Conservation (phyloP, 2,797 vertebrate genomes). For the Mastacembelus armatus region DNA sequence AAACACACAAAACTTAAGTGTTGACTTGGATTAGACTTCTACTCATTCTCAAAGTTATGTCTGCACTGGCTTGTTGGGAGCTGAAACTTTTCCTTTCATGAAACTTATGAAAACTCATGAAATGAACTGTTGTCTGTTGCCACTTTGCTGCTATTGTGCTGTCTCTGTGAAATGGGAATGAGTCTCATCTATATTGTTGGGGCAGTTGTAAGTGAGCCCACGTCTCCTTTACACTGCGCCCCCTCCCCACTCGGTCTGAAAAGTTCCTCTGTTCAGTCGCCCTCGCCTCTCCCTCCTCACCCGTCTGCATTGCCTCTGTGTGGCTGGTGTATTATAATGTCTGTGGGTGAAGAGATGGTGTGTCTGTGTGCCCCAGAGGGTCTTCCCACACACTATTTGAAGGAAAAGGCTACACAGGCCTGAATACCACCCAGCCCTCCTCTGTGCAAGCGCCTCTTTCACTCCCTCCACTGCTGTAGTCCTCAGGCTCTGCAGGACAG, state of each 20-base stretch:
- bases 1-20: no score
- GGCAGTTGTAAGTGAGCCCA: conserved; percentile 43
- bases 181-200: conserved; percentile 52
- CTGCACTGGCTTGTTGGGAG: background rate
- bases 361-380: conserved; percentile 65
- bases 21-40: background rate
- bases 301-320: conserved; percentile 52
- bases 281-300: conserved; percentile 46
- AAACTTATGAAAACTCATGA: background rate
- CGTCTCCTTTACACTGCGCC: conserved; percentile 40
- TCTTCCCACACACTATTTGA: conserved; percentile 77
- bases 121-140: background rate
- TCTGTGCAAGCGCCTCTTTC: conserved; percentile 72
- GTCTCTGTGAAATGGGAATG: conserved; percentile 45
- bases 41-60: background rate
- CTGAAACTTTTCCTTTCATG: background rate
- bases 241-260: conserved; percentile 50
- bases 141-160: conserved; percentile 34
- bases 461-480: conserved; percentile 54
- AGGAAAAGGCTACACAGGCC: conserved; percentile 62
- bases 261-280: conserved; percentile 68
- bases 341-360: conserved; percentile 71
- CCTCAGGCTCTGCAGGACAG: conserved; percentile 53
- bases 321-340: conserved; percentile 62
- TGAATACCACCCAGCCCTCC: conserved; percentile 68